Percentiles rank a stretch among this genome's conserved stretches.
Conservation (phyloP, 2,113 vertebrate species). For the Microtus montanus region DNA sequence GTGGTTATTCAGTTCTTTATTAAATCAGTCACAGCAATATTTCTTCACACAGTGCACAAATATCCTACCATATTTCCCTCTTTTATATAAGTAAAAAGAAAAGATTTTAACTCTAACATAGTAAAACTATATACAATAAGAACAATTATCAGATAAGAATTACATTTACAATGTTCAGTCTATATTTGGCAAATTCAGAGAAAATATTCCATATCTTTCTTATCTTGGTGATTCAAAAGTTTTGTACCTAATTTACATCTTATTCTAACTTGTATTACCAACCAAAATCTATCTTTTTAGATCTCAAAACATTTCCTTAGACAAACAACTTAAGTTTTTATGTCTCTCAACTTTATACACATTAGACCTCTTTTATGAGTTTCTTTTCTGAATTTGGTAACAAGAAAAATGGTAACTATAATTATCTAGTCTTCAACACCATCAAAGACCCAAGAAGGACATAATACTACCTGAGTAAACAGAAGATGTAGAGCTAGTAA, state of each 20-base stretch:
- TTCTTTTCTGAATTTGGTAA: not conserved
- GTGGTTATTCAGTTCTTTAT: not conserved
- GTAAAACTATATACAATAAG: not conserved
- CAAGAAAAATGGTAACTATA: not conserved
- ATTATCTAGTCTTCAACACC: not conserved
- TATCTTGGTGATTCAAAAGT: not conserved
- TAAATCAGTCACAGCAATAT: not conserved
- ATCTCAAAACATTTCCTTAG: not conserved
- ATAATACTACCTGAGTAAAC: not conserved
- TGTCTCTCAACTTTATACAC: not conserved
- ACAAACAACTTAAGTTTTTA: not conserved
- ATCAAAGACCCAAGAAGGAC: not conserved
- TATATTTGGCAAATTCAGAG: not conserved
- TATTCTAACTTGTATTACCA: not conserved
- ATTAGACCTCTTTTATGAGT: not conserved
- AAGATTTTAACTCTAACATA: not conserved
- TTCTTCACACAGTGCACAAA: not conserved
- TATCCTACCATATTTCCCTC: not conserved
- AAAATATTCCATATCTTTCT: not conserved
- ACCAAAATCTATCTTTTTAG: not conserved
- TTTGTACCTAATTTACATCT: not conserved
- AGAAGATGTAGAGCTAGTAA: not conserved
- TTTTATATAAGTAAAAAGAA: not conserved
- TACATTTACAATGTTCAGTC: not conserved
- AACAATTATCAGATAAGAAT: not conserved